Conservation (phyloP, 1,140 invertebrate species). For the Cotesia chilonis region DNA sequence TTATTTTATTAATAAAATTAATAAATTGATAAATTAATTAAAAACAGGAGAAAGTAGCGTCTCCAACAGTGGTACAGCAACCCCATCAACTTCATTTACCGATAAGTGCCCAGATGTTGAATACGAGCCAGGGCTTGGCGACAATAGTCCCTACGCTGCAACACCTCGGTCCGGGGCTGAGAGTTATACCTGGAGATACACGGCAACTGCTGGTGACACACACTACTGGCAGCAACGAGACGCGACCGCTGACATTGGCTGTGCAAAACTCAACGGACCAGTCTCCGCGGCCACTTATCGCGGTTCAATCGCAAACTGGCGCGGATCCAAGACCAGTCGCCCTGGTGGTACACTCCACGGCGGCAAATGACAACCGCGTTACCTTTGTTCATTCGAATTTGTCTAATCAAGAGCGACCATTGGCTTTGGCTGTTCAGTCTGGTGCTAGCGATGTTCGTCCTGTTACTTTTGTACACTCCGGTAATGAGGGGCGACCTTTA, state of each 20-base stretch:
- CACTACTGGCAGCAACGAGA: slow-evolving; percentile 56
- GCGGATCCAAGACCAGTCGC: slow-evolving; percentile 61
- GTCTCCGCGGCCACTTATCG: slow-evolving; percentile 52
- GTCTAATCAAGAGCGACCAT: slow-evolving; percentile 60
- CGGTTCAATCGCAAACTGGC: slow-evolving; percentile 56
- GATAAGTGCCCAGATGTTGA: slow-evolving; percentile 63
- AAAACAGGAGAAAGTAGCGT: slow-evolving; percentile 52
- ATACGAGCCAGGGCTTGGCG: slow-evolving; percentile 58
- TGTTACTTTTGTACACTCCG: slow-evolving; percentile 61
- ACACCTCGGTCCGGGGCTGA: slow-evolving; percentile 57
- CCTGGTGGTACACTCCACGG: slow-evolving; percentile 62
- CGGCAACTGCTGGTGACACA: slow-evolving; percentile 60
- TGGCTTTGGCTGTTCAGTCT: slow-evolving; percentile 61
- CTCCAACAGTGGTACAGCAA: slow-evolving; percentile 51
- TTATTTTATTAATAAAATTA: slow-evolving; percentile 1
- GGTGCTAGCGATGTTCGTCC: slow-evolving; percentile 60
- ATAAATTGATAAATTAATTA: too few relatives aligned
- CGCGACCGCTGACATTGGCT: slow-evolving; percentile 53
- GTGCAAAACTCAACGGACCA: slow-evolving; percentile 54
- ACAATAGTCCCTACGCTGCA: slow-evolving; percentile 62
- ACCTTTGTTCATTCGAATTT: slow-evolving; percentile 63
- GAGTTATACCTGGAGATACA: slow-evolving; percentile 61
- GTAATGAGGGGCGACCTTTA: slow-evolving; percentile 59
- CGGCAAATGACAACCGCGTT: slow-evolving; percentile 62
- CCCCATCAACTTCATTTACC: slow-evolving; percentile 61